These are phyloP conservation scores for Ctenoplectra terminalis DNA, from an alignment of 1,140 invertebrate species.

Conservation along the genomic window DNA sequence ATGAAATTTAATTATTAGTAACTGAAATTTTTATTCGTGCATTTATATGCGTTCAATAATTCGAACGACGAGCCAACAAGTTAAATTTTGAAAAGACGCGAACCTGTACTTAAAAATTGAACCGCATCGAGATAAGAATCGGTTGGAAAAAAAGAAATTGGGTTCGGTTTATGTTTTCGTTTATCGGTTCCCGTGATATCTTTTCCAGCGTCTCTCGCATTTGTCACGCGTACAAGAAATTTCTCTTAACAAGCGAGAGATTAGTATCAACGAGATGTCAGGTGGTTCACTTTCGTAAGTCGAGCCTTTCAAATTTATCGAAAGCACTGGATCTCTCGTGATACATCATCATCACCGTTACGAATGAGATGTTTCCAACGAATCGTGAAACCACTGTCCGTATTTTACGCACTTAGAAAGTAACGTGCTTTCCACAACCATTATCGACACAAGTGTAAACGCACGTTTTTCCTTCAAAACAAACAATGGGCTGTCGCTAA, in stretches of 20 bases:
- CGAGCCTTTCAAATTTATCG: conserved; percentile 56
- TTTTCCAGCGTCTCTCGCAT: background rate
- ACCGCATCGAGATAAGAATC: too few relatives aligned
- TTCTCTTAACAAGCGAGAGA: conserved; percentile 24
- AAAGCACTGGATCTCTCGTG: conserved; percentile 62
- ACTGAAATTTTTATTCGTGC: too few relatives aligned
- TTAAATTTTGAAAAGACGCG: too few relatives aligned
- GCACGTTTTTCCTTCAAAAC: conserved; percentile 2
- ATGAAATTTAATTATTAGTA: too few relatives aligned
- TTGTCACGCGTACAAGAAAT: background rate
- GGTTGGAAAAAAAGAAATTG: too few relatives aligned
- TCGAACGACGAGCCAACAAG: too few relatives aligned
- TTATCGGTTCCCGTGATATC: background rate
- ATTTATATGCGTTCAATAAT: too few relatives aligned
- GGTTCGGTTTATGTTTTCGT: background rate
- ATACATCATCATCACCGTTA: conserved; percentile 63
- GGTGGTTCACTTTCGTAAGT: conserved; percentile 10
- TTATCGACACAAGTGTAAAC: conserved; percentile 28
- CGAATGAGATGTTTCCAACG: conserved; percentile 57
- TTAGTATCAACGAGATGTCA: background rate
- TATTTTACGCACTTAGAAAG: conserved; percentile 74
- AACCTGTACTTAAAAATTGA: too few relatives aligned
- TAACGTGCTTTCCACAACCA: conserved; percentile 73
- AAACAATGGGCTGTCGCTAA: conserved; percentile 30
- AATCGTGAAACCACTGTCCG: conserved; percentile 65